A percentile compares a stretch with the other conserved stretches of the same genome.
Conservation (phyloP, 2,797 vertebrate species). For the Hyperoplus immaculatus region DNA sequence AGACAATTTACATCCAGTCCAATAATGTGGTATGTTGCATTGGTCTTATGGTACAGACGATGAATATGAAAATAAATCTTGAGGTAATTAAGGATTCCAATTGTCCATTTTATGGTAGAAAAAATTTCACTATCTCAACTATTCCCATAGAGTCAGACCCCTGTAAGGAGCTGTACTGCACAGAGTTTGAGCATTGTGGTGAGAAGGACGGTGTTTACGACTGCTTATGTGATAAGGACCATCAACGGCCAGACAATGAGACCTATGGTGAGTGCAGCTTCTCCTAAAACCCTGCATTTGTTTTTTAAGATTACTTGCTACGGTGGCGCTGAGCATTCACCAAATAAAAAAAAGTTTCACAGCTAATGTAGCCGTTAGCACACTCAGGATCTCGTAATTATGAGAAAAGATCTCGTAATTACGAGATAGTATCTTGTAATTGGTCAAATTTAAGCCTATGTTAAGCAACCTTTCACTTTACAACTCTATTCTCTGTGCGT, state of each 20-base stretch:
- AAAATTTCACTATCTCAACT: not conserved
- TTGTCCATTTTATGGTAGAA: not conserved
- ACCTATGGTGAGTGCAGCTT: conserved; percentile 53
- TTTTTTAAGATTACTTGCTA: not conserved
- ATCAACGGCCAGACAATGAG: conserved; percentile 48
- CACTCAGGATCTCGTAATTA: too few relatives aligned
- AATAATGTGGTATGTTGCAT: conserved; percentile 51
- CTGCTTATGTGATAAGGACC: conserved; percentile 74
- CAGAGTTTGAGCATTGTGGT: conserved; percentile 78
- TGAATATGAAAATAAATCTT: not conserved
- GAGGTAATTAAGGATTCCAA: not conserved
- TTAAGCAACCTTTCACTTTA: too few relatives aligned
- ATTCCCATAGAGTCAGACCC: conserved; percentile 61
- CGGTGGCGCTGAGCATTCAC: too few relatives aligned
- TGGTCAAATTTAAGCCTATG: too few relatives aligned
- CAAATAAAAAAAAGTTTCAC: too few relatives aligned
- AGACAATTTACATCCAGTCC: too few relatives aligned
- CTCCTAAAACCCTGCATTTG: not conserved
- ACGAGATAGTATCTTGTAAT: too few relatives aligned
- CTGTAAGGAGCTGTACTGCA: conserved; percentile 67
- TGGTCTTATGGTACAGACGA: not conserved
- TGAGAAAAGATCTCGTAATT: too few relatives aligned
- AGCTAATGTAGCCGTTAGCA: too few relatives aligned
- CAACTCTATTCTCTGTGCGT: too few relatives aligned
- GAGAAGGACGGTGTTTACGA: conserved; percentile 61